Evolutionary conservation across 2,113 vertebrate species (phyloP).

Genomic region (Cnemophilus loriae): DNA sequence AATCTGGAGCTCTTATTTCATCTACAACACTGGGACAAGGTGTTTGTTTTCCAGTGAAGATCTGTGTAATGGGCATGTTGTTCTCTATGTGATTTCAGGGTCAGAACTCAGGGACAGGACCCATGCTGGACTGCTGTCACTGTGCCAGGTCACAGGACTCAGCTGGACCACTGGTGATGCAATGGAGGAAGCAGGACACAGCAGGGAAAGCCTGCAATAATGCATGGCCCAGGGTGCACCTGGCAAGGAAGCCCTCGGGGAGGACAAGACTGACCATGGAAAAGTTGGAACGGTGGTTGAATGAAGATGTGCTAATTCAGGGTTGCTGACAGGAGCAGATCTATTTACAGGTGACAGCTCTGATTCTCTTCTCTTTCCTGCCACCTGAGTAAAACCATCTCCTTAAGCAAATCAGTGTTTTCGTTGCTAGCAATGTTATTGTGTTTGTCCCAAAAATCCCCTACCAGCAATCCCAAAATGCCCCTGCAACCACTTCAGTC

Average conservation of each 20-base stretch:
- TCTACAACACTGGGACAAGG: neutral
- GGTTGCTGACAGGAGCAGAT: neutral
- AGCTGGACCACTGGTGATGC: neutral
- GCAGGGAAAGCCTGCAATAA: neutral
- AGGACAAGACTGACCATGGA: neutral
- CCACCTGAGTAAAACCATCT: neutral
- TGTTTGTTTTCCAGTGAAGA: neutral
- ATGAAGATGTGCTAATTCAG: neutral
- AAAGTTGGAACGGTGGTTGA: neutral
- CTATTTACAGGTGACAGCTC: neutral
- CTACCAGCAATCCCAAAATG: neutral
- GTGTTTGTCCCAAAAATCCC: neutral
- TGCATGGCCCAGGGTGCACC: neutral
- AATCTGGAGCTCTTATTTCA: conserved; percentile 39
- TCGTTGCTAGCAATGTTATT: neutral
- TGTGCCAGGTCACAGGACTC: neutral
- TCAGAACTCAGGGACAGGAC: neutral
- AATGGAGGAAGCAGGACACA: neutral
- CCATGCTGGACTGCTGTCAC: neutral
- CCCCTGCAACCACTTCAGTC: neutral
- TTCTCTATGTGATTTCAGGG: neutral
- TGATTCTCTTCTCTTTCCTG: neutral
- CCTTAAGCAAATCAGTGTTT: neutral
- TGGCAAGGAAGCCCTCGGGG: neutral
- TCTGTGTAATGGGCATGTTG: neutral